A percentile compares a stretch with the other conserved stretches of the same genome.
phyloP scores from a whole-genome alignment of 92 coral and sea anemone genomes.

The Phenganax marumi region DNA sequence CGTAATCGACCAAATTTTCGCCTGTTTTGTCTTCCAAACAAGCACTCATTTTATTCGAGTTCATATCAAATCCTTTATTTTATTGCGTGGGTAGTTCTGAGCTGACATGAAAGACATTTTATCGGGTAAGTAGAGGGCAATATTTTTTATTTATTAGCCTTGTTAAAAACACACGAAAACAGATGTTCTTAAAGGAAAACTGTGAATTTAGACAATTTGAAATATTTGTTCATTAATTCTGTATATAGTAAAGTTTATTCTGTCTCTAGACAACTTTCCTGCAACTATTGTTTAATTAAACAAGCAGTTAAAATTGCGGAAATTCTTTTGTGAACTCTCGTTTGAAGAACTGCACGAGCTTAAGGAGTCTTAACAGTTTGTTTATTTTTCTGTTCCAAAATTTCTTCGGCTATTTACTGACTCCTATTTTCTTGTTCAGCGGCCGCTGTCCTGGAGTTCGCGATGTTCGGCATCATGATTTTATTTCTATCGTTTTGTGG shows the following conservation, averaged over 20 bases:
- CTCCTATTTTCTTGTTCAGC: slow-evolving; percentile 5
- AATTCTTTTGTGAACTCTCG: not conserved
- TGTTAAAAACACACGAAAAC: not conserved
- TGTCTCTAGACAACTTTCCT: not conserved
- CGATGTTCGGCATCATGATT: slow-evolving; percentile 33
- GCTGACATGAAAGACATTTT: slow-evolving; percentile 25
- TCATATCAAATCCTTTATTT: not conserved
- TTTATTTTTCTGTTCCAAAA: not conserved
- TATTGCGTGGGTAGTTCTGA: not conserved
- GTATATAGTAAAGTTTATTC: not conserved
- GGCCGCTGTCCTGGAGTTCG: slow-evolving; percentile 21
- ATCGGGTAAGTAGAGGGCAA: slow-evolving; percentile 20
- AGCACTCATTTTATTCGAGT: not conserved
- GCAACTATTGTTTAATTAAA: not conserved
- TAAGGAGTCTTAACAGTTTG: not conserved
- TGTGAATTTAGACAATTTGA: not conserved
- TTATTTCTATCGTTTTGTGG: slow-evolving; percentile 39
- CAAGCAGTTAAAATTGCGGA: not conserved
- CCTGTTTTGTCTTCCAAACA: not conserved
- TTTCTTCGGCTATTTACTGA: not conserved
- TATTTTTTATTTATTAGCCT: not conserved
- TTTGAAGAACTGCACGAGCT: not conserved
- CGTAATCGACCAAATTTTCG: not conserved
- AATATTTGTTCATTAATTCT: not conserved
- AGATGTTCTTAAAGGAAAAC: not conserved